Percentiles rank a stretch among this genome's conserved stretches.
Conservation (phyloP, 1,140 invertebrate species). For the Helicorthomorpha holstii region DNA sequence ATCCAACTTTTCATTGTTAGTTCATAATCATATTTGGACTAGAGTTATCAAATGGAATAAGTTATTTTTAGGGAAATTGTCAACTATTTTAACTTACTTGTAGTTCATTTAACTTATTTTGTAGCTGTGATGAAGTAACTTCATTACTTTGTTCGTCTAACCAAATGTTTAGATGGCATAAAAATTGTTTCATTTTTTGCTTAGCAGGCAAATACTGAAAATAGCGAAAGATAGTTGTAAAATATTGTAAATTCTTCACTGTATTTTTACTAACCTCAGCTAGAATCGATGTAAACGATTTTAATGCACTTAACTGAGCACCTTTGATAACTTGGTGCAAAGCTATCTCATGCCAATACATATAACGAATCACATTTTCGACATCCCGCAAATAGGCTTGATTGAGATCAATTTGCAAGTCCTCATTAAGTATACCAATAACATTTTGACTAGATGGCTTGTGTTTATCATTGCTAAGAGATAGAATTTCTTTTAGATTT, state of each 20-base stretch:
- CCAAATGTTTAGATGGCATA: constrained; percentile 24
- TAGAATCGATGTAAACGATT: constrained; percentile 49
- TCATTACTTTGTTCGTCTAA: constrained; percentile 8
- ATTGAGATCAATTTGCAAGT: too few relatives aligned
- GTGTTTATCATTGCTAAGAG: too few relatives aligned
- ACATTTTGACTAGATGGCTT: too few relatives aligned
- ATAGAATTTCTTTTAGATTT: too few relatives aligned
- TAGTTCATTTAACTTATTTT: constrained; percentile 14
- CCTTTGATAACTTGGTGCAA: constrained; percentile 45
- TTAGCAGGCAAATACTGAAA: constrained; percentile 48
- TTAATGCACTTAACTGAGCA: constrained; percentile 48
- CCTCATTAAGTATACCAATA: too few relatives aligned
- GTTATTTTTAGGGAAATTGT: too few relatives aligned
- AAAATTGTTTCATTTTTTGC: constrained; percentile 39
- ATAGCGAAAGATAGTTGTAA: not conserved
- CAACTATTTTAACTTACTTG: constrained; percentile 15
- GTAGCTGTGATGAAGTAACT: constrained; percentile 17
- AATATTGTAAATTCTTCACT: not conserved
- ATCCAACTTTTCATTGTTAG: constrained; percentile 39
- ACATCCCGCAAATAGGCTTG: constrained; percentile 63
- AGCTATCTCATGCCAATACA: constrained; percentile 61
- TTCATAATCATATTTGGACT: not conserved
- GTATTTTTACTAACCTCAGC: constrained; percentile 26
- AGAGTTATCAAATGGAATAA: too few relatives aligned
- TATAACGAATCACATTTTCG: constrained; percentile 61